phyloP scores from a whole-genome alignment of 2,888 invertebrate genomes.

The Philonicus albiceps region DNA sequence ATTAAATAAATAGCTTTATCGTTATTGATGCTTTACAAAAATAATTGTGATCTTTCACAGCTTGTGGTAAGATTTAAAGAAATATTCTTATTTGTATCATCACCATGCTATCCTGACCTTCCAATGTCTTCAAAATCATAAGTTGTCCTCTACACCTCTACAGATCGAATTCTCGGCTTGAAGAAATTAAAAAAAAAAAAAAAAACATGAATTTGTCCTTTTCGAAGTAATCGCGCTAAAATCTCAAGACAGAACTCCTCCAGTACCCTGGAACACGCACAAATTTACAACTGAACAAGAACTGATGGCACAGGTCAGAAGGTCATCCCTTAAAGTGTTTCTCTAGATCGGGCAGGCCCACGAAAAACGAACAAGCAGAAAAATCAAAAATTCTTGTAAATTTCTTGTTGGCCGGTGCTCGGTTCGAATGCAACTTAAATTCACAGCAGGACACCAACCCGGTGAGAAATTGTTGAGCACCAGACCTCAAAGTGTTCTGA shows the following conservation, averaged over 20 bases:
- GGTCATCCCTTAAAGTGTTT: slow-evolving; percentile 25
- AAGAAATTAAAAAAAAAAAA: neutral
- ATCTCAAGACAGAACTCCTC: neutral
- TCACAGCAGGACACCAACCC: slow-evolving; percentile 33
- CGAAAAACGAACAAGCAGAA: neutral
- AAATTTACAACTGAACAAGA: slow-evolving; percentile 27
- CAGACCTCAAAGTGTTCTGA: neutral
- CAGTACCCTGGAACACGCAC: slow-evolving; percentile 18
- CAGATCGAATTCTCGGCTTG: neutral
- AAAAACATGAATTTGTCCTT: neutral
- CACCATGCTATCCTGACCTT: neutral
- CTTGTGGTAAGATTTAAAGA: neutral
- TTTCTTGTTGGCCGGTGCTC: neutral
- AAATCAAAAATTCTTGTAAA: slow-evolving; percentile 18
- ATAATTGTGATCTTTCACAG: neutral
- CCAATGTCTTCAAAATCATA: neutral
- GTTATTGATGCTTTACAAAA: neutral
- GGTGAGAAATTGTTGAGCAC: slow-evolving; percentile 18
- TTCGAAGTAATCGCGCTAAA: neutral
- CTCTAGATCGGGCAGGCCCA: slow-evolving; percentile 8
- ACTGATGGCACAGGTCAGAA: slow-evolving; percentile 19
- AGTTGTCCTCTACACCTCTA: neutral
- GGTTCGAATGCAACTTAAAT: slow-evolving; percentile 32
- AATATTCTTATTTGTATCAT: neutral
- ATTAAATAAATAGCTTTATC: neutral